Percentiles rank a stretch among this genome's conserved stretches.
phyloP scores from a whole-genome alignment of 2,113 vertebrate species.

The Cyanoliseus patagonus region DNA sequence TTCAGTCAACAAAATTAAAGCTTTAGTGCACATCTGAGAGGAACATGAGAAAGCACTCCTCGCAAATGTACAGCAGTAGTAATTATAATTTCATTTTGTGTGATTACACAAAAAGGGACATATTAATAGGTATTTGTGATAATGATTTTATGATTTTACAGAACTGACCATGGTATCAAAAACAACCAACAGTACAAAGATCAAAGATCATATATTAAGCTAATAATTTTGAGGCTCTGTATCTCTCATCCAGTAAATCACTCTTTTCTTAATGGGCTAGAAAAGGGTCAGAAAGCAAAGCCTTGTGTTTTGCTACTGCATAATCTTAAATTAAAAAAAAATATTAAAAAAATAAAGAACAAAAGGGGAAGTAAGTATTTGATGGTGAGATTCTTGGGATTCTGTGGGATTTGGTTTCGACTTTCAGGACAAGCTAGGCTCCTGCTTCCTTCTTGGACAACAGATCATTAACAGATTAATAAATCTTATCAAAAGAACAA shows the following conservation, averaged over 20 bases:
- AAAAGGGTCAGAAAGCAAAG: background rate
- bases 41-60: background rate
- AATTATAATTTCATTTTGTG: background rate
- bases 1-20: slow-evolving; percentile 17
- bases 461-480: background rate
- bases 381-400: background rate
- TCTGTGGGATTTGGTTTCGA: background rate
- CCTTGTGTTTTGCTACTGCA: background rate
- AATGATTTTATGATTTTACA: background rate
- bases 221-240: background rate
- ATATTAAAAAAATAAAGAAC: background rate
- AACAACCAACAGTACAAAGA: background rate
- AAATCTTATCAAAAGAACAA: background rate
- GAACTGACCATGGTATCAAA: background rate
- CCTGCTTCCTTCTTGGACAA: background rate
- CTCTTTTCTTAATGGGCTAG: background rate
- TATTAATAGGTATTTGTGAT: background rate
- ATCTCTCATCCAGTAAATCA: background rate
- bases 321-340: background rate
- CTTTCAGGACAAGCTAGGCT: background rate
- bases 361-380: background rate
- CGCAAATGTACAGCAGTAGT: background rate
- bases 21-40: background rate
- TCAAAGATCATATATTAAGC: background rate
- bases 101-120: background rate